Base-by-base conservation (phyloP, 2,797 vertebrate species). In the Leptatherina wallacei region DNA sequence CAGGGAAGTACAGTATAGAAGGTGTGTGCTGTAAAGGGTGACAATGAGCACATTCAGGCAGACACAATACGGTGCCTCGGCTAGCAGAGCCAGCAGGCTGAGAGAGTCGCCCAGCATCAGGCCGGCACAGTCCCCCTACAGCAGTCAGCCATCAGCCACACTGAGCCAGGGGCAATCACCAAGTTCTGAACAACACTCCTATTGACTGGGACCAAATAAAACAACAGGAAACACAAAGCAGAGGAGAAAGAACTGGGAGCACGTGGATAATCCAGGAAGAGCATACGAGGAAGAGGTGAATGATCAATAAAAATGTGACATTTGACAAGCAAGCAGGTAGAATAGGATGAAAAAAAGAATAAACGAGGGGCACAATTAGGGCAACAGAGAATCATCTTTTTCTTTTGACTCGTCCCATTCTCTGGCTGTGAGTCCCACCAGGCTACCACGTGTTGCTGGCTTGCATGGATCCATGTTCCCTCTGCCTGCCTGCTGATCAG, bases 1-100 rank as follows among this genome's bases (percentile, higher is more conserved):
- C 91, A 87, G 90, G 91, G 90, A 91, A 91, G 91, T 91, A 94
- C 92, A 92, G 92, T 92, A 89, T 90, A 86, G 90, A 90, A 93
- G 92, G 93, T 92, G 91, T 83, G 90, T 40, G 74, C 88, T 89
- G 88, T 76, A 84, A 83, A 83, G 82, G 76, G 57, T 69, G 83
- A 95, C 94, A 95, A 95, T 94, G 92, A 89, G 77, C 69, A 81
- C 92, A 94, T 95, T 95, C 90, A 94, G 77, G 49, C 72, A 40
- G 81, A 89, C 88, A 94, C 94, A 94, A 94, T 93, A 80, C 91
- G 74, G 76, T 4, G 82, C 65, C 73, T 76, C 24, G 80, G 69
- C 74, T 77, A 18, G 81, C 38, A 29, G 65, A 74, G 74, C 71
- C 81, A 59, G 81, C 81, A 77, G 85, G 77, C 82, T 82, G 73